Percentiles rank a stretch among this genome's conserved stretches.
These are phyloP conservation scores for Trissolcus japonicus DNA, from an alignment of 2,888 invertebrate species.

Conservation along the genomic window DNA sequence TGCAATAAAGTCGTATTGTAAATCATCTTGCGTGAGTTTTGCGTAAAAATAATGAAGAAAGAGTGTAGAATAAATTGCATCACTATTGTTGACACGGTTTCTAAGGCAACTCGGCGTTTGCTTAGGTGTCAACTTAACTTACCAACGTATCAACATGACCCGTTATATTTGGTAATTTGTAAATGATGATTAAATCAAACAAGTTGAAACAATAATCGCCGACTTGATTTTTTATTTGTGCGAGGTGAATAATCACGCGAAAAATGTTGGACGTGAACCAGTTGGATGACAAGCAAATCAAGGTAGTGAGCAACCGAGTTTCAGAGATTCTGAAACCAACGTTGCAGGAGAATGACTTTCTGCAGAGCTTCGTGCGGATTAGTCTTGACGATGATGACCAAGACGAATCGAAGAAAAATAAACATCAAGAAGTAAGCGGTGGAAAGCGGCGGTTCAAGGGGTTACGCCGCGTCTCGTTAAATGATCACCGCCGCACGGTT, in stretches of 20 bases:
- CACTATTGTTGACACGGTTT: too few species aligned
- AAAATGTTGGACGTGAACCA: constrained; percentile 10
- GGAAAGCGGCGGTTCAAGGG: constrained; percentile 32
- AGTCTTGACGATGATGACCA: constrained; percentile 79
- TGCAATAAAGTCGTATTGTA: too few species aligned
- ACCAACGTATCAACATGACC: background rate
- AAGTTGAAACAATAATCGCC: background rate
- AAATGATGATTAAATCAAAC: background rate
- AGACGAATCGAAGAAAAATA: constrained; percentile 45
- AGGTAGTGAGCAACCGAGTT: constrained; percentile 76
- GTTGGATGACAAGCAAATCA: constrained; percentile 59
- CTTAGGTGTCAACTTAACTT: constrained; percentile 69
- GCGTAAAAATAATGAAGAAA: constrained; percentile 8
- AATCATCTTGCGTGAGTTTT: background rate
- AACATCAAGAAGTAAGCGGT: constrained; percentile 8
- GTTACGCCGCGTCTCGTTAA: background rate
- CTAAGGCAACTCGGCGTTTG: constrained; percentile 69
- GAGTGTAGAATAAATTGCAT: constrained; percentile 60
- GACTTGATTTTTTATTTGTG: background rate
- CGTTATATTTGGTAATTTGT: background rate
- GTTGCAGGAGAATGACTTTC: constrained; percentile 83
- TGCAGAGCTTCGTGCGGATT: constrained; percentile 88
- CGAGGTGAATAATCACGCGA: background rate
- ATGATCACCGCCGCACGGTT: constrained; percentile 21
- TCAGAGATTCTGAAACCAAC: constrained; percentile 82